Base-by-base conservation (phyloP, 2,888 invertebrate species). In the Thecophora atra region DNA sequence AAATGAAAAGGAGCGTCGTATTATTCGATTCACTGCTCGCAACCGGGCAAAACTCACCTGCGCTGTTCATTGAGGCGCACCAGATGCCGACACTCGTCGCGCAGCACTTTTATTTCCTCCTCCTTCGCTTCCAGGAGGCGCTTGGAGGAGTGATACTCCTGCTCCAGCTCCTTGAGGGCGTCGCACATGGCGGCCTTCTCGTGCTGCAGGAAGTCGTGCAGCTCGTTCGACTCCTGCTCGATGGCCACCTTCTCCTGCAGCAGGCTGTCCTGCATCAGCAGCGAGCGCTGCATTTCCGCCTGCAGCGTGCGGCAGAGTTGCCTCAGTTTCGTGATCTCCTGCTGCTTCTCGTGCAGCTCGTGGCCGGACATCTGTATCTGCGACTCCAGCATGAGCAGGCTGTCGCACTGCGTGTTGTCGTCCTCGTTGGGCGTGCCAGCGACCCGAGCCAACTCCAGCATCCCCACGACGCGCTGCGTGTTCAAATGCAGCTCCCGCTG, bases 121-220 rank as follows among this genome's bases (percentile, higher is more conserved):
- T 90, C 89, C 63, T 88, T 88, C 76, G 88, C 87, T 58, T 81
- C 80, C 42, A 91, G 70, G 81, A 85, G 81, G 74, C 87, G 75
- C 79, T 86, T 82, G 73, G 82, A 76, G 72, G 79, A 78, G 79
- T 81, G 78, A 79, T 82, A 81, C 44, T 84, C 85, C n/a, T 72
- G 71, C 76, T 96, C 96, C 2, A 92, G 88, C 77, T 96, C 96
- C 54, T 91, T 90, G 58, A 96, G 88, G 0, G 94, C 92, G 81
- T 95, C 95, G 26, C 91, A 89, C 78, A 96, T 88, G 11, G 94
- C 92, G 6, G 91, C 89, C 80, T 95, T 95, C 87, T 96, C 96
- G 13, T 93, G 93, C 79, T 94, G 94, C 75, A 96, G 89, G 84
- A 96, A 96, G 82, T 96, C 95, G 83, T 95, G 94, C 87, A 96